Conservation (phyloP, 2,888 invertebrate species). For the Emmelina monodactyla region DNA sequence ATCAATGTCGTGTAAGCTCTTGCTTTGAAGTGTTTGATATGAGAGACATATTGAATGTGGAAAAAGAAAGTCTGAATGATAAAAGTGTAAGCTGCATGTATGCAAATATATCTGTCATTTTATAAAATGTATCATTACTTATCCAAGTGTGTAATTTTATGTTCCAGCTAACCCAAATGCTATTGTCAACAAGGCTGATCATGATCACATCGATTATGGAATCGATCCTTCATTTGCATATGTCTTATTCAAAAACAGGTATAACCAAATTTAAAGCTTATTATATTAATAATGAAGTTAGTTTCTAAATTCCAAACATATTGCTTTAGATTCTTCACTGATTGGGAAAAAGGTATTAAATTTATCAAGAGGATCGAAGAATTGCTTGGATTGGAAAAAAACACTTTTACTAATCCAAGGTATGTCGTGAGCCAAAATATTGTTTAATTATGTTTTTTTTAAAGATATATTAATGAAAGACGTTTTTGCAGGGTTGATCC, state of each 20-base stretch:
- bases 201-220: constrained; percentile 65
- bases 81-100: no score
- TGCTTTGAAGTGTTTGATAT: no score
- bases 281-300: no score
- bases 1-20: no score
- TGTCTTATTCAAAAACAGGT: constrained; percentile 79
- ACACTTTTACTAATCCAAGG: constrained; percentile 71
- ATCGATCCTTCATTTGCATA: constrained; percentile 83
- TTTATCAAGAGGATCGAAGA: constrained; percentile 75
- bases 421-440: constrained; percentile 26
- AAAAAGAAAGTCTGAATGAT: no score
- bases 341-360: constrained; percentile 77
- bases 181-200: no score
- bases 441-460: constrained; percentile 6
- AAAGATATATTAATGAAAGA: constrained; percentile 4
- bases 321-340: constrained; percentile 48
- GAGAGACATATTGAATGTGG: no score
- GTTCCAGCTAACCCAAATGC: constrained; percentile 34
- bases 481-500: constrained; percentile 70
- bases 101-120: background rate
- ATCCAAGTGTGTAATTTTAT: constrained; percentile 15
- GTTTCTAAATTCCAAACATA: no score
- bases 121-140: background rate
- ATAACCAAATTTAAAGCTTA: no score
- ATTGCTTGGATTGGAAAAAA: constrained; percentile 71